phyloP scores from a whole-genome alignment of 1,140 invertebrate species.

The Drosophila hydei region DNA sequence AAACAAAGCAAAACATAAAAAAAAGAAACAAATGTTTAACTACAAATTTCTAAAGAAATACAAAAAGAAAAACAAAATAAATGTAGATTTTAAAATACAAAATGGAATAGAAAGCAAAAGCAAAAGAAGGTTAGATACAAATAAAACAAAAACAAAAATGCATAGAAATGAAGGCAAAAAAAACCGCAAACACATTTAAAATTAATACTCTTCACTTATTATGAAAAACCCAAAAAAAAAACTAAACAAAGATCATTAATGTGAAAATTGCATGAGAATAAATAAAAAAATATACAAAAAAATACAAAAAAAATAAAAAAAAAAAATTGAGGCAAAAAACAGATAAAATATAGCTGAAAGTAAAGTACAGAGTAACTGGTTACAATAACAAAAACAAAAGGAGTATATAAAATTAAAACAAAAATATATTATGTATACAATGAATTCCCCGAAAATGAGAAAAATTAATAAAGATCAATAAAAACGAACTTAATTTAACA shows the following conservation, averaged over 20 bases:
- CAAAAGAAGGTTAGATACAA: constrained; percentile 36
- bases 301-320: constrained; percentile 11
- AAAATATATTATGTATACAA: constrained; percentile 73
- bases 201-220: constrained; percentile 76
- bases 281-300: constrained; percentile 24
- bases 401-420: constrained; percentile 53
- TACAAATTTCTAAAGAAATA: constrained; percentile 53
- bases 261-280: constrained; percentile 63
- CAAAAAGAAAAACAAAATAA: constrained; percentile 39
- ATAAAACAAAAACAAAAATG: constrained; percentile 41
- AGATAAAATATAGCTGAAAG: constrained; percentile 57
- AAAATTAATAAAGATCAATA: constrained; percentile 49
- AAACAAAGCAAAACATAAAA: constrained; percentile 50
- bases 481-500: constrained; percentile 70
- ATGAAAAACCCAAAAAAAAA: constrained; percentile 58
- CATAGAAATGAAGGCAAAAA: constrained; percentile 43
- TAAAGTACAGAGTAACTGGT: constrained; percentile 73
- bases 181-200: constrained; percentile 65
- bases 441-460: constrained; percentile 32
- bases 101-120: constrained; percentile 29
- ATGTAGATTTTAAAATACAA: constrained; percentile 59
- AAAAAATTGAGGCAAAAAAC: constrained; percentile 55
- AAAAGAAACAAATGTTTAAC: constrained; percentile 45
- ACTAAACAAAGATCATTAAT: constrained; percentile 58
- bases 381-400: constrained; percentile 74